These are phyloP conservation scores for Callipepla squamata DNA, from an alignment of 2,113 vertebrate genomes.

Conservation along the genomic window DNA sequence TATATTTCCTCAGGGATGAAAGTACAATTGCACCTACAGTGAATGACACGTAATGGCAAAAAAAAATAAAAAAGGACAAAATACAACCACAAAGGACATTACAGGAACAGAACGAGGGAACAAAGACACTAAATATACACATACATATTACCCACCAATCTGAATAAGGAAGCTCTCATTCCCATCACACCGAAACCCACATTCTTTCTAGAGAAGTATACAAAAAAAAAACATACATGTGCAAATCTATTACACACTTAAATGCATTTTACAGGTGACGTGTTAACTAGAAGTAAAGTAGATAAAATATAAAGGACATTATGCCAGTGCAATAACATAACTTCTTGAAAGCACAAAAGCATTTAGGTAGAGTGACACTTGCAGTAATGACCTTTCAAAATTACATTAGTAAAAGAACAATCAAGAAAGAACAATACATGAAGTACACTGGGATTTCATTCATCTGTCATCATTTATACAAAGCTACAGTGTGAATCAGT, in stretches of 20 bases:
- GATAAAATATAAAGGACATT: not conserved
- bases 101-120: not conserved
- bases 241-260: not conserved
- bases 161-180: not conserved
- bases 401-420: not conserved
- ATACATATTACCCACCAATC: not conserved
- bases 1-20: not conserved
- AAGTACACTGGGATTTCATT: not conserved
- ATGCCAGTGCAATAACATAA: not conserved
- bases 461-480: slow-evolving; percentile 24
- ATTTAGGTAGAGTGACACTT: not conserved
- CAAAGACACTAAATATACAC: not conserved
- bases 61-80: not conserved
- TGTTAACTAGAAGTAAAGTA: not conserved
- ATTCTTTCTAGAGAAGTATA: not conserved
- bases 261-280: slow-evolving; percentile 8
- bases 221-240: not conserved
- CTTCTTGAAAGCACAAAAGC: not conserved
- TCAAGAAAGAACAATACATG: not conserved
- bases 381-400: slow-evolving; percentile 4
- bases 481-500: slow-evolving; percentile 7
- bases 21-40: not conserved
- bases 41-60: not conserved
- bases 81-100: not conserved
- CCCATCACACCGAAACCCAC: not conserved